phyloP scores from a whole-genome alignment of 1,140 invertebrate species.

The Calosoma granatense region DNA sequence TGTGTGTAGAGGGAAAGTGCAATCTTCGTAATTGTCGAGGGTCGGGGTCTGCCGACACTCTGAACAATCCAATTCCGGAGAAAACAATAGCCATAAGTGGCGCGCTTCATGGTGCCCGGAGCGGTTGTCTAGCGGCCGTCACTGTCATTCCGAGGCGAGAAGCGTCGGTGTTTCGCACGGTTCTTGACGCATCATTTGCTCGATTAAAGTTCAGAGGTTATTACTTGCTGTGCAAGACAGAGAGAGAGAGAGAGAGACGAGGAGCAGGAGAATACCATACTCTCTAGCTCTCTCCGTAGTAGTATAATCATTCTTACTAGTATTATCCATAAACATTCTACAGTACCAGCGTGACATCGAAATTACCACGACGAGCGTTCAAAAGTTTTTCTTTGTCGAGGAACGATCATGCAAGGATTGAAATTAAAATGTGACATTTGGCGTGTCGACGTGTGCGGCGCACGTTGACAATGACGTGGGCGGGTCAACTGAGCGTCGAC shows the following conservation, averaged over 20 bases:
- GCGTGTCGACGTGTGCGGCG: too few species aligned
- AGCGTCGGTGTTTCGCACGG: not conserved
- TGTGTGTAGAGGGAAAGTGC: constrained; percentile 15
- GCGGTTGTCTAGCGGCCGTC: constrained; percentile 4
- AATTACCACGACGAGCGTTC: too few species aligned
- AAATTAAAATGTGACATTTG: too few species aligned
- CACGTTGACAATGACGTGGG: too few species aligned
- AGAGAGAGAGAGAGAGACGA: not conserved
- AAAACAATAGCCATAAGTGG: constrained; percentile 45
- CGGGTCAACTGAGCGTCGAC: too few species aligned
- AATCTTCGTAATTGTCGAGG: constrained; percentile 26
- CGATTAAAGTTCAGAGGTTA: not conserved
- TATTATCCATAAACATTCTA: not conserved
- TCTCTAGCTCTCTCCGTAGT: not conserved
- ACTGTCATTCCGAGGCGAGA: not conserved
- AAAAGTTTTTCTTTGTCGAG: too few species aligned
- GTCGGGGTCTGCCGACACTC: constrained; percentile 22
- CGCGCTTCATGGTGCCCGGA: constrained; percentile 3
- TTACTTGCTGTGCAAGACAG: not conserved
- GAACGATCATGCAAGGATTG: too few species aligned
- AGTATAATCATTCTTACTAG: not conserved
- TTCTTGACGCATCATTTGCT: not conserved
- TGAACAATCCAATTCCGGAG: constrained; percentile 44
- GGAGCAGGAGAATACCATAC: not conserved
- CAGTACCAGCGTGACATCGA: too few species aligned